Conservation (phyloP, 2,888 invertebrate genomes). For the Meteorus colon region DNA sequence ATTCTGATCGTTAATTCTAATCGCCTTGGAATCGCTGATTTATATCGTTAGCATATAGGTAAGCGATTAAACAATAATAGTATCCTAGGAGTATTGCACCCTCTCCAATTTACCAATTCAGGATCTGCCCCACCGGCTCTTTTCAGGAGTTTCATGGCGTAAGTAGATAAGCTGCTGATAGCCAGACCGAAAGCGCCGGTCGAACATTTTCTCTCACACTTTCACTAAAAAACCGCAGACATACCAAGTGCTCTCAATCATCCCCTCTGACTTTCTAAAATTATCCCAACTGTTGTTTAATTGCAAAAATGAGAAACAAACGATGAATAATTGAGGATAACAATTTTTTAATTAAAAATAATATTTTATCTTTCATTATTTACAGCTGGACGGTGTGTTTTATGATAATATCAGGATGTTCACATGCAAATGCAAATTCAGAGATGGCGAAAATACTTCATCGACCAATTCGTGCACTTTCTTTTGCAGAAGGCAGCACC, state of each 20-base stretch:
- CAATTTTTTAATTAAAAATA: neutral
- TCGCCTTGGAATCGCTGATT: neutral
- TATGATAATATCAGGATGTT: conserved; percentile 35
- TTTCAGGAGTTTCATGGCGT: conserved; percentile 38
- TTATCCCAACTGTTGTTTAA: neutral
- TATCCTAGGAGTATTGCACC: neutral
- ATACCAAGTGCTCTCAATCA: neutral
- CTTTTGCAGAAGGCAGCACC: conserved; percentile 68
- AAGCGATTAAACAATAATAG: conserved; percentile 21
- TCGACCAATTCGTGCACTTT: conserved; percentile 67
- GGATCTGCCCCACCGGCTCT: conserved; percentile 28
- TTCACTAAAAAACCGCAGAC: conserved; percentile 14
- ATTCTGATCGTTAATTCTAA: conserved; percentile 11
- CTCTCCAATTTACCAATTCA: neutral
- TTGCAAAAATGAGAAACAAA: neutral
- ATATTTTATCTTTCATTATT: conserved; percentile 2
- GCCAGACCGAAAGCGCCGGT: conserved; percentile 30
- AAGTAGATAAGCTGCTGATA: conserved; percentile 49
- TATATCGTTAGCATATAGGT: neutral
- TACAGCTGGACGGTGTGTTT: conserved; percentile 41
- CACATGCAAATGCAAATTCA: conserved; percentile 55
- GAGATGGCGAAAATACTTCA: conserved; percentile 67
- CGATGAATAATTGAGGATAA: neutral
- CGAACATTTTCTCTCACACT: neutral
- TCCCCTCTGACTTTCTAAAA: neutral